Evolutionary conservation across 2,888 invertebrate genomes (phyloP), one percentile per base, ranked within the genome.

Genomic region (Clitarchus hookeri): DNA sequence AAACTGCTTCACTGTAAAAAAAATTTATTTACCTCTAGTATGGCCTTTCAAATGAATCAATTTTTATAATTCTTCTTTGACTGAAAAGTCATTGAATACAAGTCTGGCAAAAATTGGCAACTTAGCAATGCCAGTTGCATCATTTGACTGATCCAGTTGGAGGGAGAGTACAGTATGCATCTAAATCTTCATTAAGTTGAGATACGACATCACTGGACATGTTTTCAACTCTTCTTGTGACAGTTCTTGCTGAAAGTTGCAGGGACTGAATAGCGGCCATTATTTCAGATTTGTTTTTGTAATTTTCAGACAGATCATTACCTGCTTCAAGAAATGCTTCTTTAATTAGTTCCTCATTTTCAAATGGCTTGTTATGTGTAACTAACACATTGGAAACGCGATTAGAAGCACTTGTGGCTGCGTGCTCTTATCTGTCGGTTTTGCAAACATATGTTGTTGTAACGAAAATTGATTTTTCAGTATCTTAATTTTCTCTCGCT

Each of bases 11-110:
- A 6, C 23, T 65, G 65, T 2, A 65, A 48, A 48, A 65, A 65
- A 65, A 0, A 65, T 65, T 11, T 65, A 0, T 65, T 65, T 23
- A 65, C 65, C 8, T 2, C 65, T 65, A 65, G 65, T 65, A 65
- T 65, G 65, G 65, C 65, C 65, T 65, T 65, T 65, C 19, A 65
- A 65, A 23, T 65, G 19, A 65, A 65, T n/a, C 19, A n/a, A 9
- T 65, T 65, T 65, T 9, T 11, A 65, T 1, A 12, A 65, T 65
- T 65, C 65, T 65, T 65, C 65, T 65, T 65, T 65, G 23, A 65
- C 65, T 65, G 65, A 65, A 65, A 65, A 65, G 65, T 23, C 19
- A n/a, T 65, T n/a, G 65, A 65, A 65, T 65, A 65, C 65, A 65
- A 23, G 65, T 36, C 36, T 36, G 36, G 36, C 36, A 36, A 36